Evolutionary conservation across 2,113 vertebrate species (phyloP).

Genomic region (Tragelaphus buxtoni): DNA sequence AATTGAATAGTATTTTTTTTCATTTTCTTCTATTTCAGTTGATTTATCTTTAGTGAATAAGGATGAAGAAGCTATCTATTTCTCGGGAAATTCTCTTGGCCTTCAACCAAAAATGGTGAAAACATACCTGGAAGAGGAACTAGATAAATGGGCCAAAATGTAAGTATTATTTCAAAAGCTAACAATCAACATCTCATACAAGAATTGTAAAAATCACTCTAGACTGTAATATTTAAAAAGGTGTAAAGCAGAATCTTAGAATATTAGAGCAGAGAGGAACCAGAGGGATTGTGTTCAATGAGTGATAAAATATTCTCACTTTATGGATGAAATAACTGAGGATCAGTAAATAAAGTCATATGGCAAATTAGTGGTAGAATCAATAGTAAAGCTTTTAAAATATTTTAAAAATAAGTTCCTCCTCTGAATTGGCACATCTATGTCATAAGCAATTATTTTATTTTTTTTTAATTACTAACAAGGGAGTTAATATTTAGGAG

Average conservation of each 20-base stretch:
- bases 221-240: background rate
- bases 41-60: conserved; percentile 84
- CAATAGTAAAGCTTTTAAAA: background rate
- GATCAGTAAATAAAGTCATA: background rate
- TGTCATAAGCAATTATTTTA: background rate
- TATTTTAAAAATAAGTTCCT: background rate
- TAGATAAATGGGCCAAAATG: conserved; percentile 94
- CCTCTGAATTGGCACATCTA: background rate
- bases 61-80: conserved; percentile 87
- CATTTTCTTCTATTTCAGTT: conserved; percentile 76
- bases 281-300: background rate
- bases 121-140: conserved; percentile 90
- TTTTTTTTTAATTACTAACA: background rate
- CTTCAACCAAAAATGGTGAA: conserved; percentile 90
- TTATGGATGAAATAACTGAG: background rate
- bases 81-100: conserved; percentile 92
- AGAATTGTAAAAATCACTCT: background rate
- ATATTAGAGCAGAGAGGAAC: background rate
- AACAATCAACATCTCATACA: background rate
- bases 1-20: conserved; percentile 6
- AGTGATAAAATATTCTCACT: background rate
- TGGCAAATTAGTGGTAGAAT: background rate
- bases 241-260: background rate
- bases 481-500: background rate
- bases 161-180: conserved; percentile 73